A percentile compares a stretch with the other conserved stretches of the same genome.
Evolutionary conservation across 2,888 invertebrate species (phyloP).

Genomic region (Phorcus lineatus): DNA sequence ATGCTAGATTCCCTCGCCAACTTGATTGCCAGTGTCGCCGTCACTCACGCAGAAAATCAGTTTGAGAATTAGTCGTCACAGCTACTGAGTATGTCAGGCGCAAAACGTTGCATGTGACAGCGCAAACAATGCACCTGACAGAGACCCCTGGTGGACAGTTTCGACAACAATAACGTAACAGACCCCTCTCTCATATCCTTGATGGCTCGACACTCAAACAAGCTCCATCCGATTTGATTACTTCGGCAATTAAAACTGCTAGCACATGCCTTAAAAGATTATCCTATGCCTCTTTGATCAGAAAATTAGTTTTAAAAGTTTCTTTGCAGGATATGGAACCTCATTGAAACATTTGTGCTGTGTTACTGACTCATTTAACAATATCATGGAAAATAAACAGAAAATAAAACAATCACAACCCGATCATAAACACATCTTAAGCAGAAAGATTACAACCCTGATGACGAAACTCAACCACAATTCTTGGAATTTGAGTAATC

Average conservation of each 20-base stretch:
- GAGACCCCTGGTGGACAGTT: background rate
- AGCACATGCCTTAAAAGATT: slow-evolving; percentile 10
- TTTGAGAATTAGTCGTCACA: background rate
- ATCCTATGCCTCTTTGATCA: slow-evolving; percentile 16
- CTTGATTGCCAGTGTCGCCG: background rate
- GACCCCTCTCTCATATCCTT: background rate
- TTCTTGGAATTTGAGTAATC: background rate
- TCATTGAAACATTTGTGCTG: background rate
- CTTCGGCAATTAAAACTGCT: slow-evolving; percentile 14
- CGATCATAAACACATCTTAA: too few species aligned
- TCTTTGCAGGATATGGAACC: background rate
- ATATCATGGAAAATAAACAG: background rate
- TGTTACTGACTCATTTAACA: background rate
- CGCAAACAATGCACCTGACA: slow-evolving; percentile 6
- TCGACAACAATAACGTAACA: background rate
- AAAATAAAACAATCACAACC: background rate
- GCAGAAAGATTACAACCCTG: too few species aligned
- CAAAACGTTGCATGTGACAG: slow-evolving; percentile 1
- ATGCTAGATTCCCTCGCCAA: background rate
- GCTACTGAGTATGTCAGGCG: background rate
- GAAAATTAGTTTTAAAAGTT: slow-evolving; percentile 17
- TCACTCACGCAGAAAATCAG: slow-evolving; percentile 6
- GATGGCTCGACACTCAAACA: background rate
- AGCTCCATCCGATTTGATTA: slow-evolving; percentile 3
- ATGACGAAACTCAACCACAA: too few species aligned